Base-by-base conservation (phyloP, 2,888 invertebrate species). In the Subacronicta megacephala region DNA sequence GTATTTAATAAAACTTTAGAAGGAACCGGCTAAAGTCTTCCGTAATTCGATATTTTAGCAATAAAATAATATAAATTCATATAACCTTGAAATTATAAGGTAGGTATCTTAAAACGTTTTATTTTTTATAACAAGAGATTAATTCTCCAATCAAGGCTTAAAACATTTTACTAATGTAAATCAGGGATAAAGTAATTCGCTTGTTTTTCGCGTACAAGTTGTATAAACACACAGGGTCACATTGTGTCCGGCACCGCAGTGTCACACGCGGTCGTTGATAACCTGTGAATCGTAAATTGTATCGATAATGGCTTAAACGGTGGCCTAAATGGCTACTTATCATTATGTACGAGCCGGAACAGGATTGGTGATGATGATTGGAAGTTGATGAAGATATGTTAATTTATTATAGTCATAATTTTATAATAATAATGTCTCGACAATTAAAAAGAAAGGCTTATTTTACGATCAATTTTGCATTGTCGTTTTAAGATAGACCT, bases 91-190 rank as follows among this genome's bases (percentile, higher is more conserved):
- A 16, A 16, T 16, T 12, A 37, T 3, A 15, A 10, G n/a, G n/a
- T n/a, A n/a, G n/a, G n/a, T n/a, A n/a, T n/a, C 17, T 5, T 12
- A 23, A 45, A 38, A 26, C 1, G 1, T 26, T 57, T 15, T 20
- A 23, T 51, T 60, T 40, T 13, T 35, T 20, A 46, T 12, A 9
- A 45, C 12, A 40, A 2, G 3, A 13, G 23, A 60, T 49, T 51
- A 54, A 45, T 59, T 36, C 40, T 36, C 41, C 36, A 59, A 50
- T 23, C 12, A 9, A 38, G n/a, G n/a, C n/a, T n/a, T 26, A 23
- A 52, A 46, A 59, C 33, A 17, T 59, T 67, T 71, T 42, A 18
- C 41, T 50, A 64, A 69, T 33, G 29, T 38, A 12, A 71, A 53
- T 10, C n/a, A n/a, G n/a, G n/a, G 2, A 26, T 26, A 38, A 18